Conservation (phyloP, 2,888 invertebrate genomes). For the Dasypogon diadema region DNA sequence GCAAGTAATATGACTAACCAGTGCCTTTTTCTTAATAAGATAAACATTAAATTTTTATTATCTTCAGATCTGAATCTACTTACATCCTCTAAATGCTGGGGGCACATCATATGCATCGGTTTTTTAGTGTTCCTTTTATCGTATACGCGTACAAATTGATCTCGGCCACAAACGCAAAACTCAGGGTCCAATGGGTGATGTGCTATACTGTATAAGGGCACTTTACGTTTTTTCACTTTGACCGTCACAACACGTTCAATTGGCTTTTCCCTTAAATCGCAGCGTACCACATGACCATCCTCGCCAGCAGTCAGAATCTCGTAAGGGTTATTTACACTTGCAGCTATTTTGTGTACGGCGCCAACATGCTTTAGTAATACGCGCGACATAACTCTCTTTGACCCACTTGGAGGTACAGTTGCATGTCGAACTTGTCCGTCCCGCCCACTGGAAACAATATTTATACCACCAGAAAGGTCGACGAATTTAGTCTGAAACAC, state of each 20-base stretch:
- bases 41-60: not conserved
- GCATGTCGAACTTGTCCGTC: constrained; percentile 85
- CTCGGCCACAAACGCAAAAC: constrained; percentile 87
- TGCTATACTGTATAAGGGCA: constrained; percentile 90
- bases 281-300: constrained; percentile 84
- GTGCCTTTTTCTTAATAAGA: constrained; percentile 58
- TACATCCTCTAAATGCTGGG: constrained; percentile 65
- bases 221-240: constrained; percentile 71
- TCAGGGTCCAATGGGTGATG: constrained; percentile 85
- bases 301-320: constrained; percentile 88
- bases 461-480: constrained; percentile 78
- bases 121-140: constrained; percentile 74
- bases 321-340: constrained; percentile 81
- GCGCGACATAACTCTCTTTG: constrained; percentile 61
- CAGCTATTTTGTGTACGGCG: constrained; percentile 87
- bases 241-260: constrained; percentile 70
- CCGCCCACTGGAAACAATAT: constrained; percentile 88
- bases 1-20: constrained; percentile 81
- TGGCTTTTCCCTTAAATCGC: constrained; percentile 78
- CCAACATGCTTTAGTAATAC: constrained; percentile 79
- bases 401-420: constrained; percentile 72
- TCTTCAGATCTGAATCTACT: constrained; percentile 45
- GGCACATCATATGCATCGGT: constrained; percentile 75
- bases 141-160: constrained; percentile 81
- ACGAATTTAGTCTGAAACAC: constrained; percentile 94